phyloP scores from a whole-genome alignment of 2,888 invertebrate genomes.

The Lymantria dispar region DNA sequence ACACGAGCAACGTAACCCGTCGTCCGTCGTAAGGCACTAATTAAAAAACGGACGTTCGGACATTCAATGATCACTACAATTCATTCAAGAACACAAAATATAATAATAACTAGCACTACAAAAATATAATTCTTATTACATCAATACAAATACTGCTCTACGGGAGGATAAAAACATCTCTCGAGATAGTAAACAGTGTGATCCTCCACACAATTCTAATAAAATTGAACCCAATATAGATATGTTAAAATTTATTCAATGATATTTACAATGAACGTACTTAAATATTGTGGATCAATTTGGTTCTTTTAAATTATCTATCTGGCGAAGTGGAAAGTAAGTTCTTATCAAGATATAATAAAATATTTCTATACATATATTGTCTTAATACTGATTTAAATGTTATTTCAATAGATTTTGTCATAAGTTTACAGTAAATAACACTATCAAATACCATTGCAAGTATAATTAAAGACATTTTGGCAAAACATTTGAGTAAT shows the following conservation, averaged over 20 bases:
- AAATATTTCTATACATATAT: slow-evolving; percentile 38
- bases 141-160: slow-evolving; percentile 24
- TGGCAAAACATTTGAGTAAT: slow-evolving; percentile 5
- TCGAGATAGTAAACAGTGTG: not conserved
- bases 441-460: slow-evolving; percentile 24
- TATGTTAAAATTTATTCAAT: slow-evolving; percentile 58
- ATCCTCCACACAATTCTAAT: slow-evolving; percentile 11
- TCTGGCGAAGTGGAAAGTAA: slow-evolving; percentile 3
- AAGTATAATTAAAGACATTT: slow-evolving; percentile 11
- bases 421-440: slow-evolving; percentile 49
- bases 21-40: slow-evolving; percentile 77
- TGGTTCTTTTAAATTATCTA: slow-evolving; percentile 44
- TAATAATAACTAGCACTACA: slow-evolving; percentile 48
- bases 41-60: slow-evolving; percentile 64
- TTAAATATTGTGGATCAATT: slow-evolving; percentile 31
- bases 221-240: slow-evolving; percentile 56
- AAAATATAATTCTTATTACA: slow-evolving; percentile 55
- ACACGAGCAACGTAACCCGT: slow-evolving; percentile 70
- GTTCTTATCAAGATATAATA: too few relatives aligned
- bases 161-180: slow-evolving; percentile 5
- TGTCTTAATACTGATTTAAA: slow-evolving; percentile 57
- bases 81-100: not conserved
- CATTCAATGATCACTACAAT: slow-evolving; percentile 35
- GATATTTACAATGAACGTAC: slow-evolving; percentile 58
- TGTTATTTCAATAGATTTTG: slow-evolving; percentile 38